Evolutionary conservation across 2,888 invertebrate genomes (phyloP).

Genomic region (Cistogaster globosa): DNA sequence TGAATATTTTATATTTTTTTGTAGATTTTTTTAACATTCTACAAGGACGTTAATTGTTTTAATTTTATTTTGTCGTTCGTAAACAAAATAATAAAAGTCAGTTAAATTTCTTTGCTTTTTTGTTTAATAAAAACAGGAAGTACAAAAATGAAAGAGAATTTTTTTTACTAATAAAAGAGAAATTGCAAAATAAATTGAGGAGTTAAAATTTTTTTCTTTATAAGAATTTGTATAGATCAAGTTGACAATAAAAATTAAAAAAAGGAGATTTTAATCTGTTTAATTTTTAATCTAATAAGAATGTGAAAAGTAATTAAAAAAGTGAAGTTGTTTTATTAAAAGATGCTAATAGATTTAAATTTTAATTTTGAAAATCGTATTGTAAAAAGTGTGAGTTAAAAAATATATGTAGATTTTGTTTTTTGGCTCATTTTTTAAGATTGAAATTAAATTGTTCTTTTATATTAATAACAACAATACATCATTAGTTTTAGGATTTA

Average conservation of each 20-base stretch:
- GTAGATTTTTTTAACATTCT: slow-evolving; percentile 54
- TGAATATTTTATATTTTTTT: slow-evolving; percentile 59
- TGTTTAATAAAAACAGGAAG: slow-evolving; percentile 22
- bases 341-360: too few relatives aligned
- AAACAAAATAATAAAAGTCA: slow-evolving; percentile 54
- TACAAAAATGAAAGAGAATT: slow-evolving; percentile 29
- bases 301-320: neutral
- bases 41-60: slow-evolving; percentile 70
- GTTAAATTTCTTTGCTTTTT: slow-evolving; percentile 8
- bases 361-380: too few relatives aligned
- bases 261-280: neutral
- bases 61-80: slow-evolving; percentile 66
- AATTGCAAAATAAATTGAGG: neutral
- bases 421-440: too few relatives aligned
- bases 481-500: too few relatives aligned
- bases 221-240: slow-evolving; percentile 11
- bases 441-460: too few relatives aligned
- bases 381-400: too few relatives aligned
- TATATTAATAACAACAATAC: too few relatives aligned
- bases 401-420: too few relatives aligned
- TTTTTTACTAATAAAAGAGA: neutral
- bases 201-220: neutral
- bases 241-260: neutral
- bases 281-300: slow-evolving; percentile 6
- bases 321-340: too few relatives aligned